These are phyloP conservation scores for Rhodinocichla rosea DNA, from an alignment of 2,113 vertebrate species.

Conservation along the genomic window DNA sequence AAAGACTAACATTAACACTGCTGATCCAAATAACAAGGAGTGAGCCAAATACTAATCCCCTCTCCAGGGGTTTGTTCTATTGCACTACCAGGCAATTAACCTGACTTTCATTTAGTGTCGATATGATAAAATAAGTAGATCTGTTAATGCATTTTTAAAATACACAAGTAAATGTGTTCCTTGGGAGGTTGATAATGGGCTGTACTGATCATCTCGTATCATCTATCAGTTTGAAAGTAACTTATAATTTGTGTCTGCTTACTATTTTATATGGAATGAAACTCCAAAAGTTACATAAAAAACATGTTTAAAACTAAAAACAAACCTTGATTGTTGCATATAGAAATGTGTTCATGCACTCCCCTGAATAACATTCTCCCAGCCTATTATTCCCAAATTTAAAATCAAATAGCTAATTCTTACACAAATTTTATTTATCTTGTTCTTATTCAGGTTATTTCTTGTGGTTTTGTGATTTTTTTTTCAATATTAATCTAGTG, in stretches of 20 bases:
- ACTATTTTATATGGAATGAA: background rate
- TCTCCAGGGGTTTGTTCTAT: background rate
- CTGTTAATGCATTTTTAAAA: background rate
- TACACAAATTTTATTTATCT: background rate
- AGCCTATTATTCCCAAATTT: background rate
- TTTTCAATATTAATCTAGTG: background rate
- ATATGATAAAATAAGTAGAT: background rate
- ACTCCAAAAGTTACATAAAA: background rate
- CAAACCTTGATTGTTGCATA: background rate
- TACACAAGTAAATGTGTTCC: background rate
- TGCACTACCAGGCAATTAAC: background rate
- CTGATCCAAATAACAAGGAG: background rate
- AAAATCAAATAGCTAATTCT: background rate
- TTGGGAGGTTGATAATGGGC: background rate
- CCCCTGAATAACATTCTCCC: background rate
- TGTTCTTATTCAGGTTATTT: background rate
- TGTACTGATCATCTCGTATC: background rate
- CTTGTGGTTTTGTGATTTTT: background rate
- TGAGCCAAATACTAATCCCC: background rate
- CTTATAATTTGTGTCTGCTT: background rate
- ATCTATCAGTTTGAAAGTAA: background rate
- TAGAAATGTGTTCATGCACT: background rate
- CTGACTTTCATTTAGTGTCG: background rate
- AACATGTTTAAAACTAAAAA: background rate
- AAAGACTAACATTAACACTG: background rate